These are phyloP conservation scores for Myrmecophaga tridactyla DNA, from an alignment of 2,113 vertebrate species.

Conservation along the genomic window DNA sequence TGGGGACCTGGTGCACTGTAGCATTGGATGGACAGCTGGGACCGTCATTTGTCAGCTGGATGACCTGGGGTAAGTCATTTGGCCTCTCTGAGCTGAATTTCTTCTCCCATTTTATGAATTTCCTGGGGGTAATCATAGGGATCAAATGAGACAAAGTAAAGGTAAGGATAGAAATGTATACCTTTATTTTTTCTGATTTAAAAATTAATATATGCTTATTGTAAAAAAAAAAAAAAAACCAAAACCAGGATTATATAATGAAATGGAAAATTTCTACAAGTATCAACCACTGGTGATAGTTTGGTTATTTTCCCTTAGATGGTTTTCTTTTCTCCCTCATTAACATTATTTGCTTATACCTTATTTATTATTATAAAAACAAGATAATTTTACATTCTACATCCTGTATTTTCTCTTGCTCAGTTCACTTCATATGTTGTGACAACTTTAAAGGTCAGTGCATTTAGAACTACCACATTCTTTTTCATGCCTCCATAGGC, in stretches of 20 bases:
- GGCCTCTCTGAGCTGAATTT: not conserved
- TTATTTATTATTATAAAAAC: not conserved
- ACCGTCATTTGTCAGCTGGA: not conserved
- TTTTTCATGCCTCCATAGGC: not conserved
- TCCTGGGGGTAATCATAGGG: not conserved
- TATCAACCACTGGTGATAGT: not conserved
- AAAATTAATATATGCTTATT: not conserved
- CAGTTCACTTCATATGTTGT: not conserved
- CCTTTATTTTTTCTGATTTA: not conserved
- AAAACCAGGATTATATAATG: not conserved
- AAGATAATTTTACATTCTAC: not conserved
- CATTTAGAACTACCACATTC: not conserved
- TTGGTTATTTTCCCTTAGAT: not conserved
- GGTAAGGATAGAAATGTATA: not conserved
- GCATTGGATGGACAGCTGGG: not conserved
- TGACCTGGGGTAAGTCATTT: not conserved
- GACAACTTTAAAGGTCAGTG: not conserved
- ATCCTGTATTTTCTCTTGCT: not conserved
- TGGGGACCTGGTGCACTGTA: not conserved
- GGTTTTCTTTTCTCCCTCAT: not conserved
- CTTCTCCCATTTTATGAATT: not conserved
- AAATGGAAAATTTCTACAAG: constrained; percentile 22
- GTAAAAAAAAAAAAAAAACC: not conserved
- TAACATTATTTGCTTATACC: not conserved
- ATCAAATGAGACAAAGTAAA: not conserved